Percentiles rank a stretch among this genome's conserved stretches.
phyloP scores from a whole-genome alignment of 2,113 vertebrate species.

The Triplophysa dalaica region DNA sequence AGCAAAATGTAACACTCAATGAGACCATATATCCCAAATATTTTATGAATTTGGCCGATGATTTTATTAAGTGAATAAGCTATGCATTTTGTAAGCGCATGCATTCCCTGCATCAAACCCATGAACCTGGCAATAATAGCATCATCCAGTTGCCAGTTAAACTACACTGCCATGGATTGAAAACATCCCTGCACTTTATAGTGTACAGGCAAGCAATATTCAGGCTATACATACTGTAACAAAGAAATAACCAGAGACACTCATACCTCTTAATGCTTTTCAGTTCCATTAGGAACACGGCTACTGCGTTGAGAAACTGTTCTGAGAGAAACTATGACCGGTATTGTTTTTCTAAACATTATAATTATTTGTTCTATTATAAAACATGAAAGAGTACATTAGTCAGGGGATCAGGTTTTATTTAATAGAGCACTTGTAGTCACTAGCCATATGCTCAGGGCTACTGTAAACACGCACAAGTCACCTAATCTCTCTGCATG shows the following conservation, averaged over 20 bases:
- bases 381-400: background rate
- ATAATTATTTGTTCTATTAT: background rate
- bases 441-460: constrained; percentile 42
- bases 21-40: too few relatives aligned
- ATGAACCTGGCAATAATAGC: too few relatives aligned
- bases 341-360: background rate
- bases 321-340: background rate
- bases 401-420: constrained; percentile 20
- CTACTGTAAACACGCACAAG: constrained; percentile 44
- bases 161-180: too few relatives aligned
- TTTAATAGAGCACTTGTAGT: background rate
- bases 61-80: background rate
- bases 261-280: background rate
- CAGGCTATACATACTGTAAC: background rate
- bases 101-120: too few relatives aligned
- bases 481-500: constrained; percentile 51
- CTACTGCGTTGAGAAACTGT: background rate
- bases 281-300: background rate
- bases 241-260: background rate
- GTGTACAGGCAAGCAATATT: background rate
- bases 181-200: too few relatives aligned
- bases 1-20: background rate
- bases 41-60: background rate
- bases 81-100: background rate
- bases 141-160: too few relatives aligned